These are phyloP conservation scores for Diadophis punctatus DNA, from an alignment of 2,113 vertebrate genomes.

Conservation along the genomic window DNA sequence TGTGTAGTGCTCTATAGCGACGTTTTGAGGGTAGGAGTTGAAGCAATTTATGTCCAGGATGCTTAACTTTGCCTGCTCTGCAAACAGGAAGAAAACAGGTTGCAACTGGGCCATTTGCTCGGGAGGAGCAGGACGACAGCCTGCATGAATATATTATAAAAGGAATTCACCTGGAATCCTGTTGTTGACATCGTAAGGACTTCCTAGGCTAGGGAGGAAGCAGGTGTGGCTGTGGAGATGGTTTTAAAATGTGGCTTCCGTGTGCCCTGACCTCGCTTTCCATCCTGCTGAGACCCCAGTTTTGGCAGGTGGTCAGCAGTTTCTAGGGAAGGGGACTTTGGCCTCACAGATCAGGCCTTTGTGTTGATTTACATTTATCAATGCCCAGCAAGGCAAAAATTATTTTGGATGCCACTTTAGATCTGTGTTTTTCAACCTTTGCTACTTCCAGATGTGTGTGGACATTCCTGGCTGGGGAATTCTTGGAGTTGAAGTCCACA, in stretches of 20 bases:
- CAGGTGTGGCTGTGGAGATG: not conserved
- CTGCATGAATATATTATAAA: not conserved
- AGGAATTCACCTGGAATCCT: not conserved
- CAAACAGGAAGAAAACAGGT: not conserved
- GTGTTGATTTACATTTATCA: not conserved
- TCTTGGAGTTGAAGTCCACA: not conserved
- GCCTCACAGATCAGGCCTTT: not conserved
- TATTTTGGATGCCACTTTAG: not conserved
- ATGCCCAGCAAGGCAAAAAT: not conserved
- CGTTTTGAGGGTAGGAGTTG: too few species aligned
- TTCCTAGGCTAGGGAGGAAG: not conserved
- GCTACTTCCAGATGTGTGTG: not conserved
- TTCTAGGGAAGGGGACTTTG: not conserved
- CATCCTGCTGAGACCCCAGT: not conserved
- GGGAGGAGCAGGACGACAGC: not conserved
- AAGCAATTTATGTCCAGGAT: too few species aligned
- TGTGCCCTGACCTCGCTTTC: not conserved
- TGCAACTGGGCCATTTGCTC: not conserved
- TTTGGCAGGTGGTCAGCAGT: not conserved
- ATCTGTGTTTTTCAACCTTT: not conserved
- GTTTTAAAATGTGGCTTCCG: not conserved
- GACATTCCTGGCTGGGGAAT: not conserved
- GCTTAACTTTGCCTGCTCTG: not conserved
- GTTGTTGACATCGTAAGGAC: not conserved
- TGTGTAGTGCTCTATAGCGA: too few species aligned